These are phyloP conservation scores for Andrena trimmerana DNA, from an alignment of 2,888 invertebrate genomes.

Conservation along the genomic window DNA sequence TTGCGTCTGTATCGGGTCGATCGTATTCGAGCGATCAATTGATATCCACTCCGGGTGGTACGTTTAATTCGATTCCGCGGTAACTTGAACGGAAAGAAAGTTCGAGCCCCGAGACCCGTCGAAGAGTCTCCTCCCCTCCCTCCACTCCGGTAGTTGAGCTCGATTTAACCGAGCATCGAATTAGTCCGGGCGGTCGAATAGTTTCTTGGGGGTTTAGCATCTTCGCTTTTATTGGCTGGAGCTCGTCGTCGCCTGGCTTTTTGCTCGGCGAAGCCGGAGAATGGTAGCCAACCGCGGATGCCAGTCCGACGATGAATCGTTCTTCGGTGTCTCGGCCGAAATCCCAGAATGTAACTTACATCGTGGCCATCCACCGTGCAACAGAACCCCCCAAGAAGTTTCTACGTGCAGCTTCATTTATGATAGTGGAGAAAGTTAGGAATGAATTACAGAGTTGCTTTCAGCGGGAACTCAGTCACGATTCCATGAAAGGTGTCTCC, in stretches of 20 bases:
- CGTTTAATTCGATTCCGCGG: conserved; percentile 41
- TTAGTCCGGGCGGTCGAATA: conserved; percentile 67
- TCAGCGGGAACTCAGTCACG: not conserved
- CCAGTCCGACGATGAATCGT: conserved; percentile 7
- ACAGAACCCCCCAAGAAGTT: conserved; percentile 36
- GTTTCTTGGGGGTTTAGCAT: conserved; percentile 64
- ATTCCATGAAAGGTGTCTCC: not conserved
- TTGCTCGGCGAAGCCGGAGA: conserved; percentile 27
- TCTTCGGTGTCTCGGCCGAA: conserved; percentile 45
- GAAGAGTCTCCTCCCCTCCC: not conserved
- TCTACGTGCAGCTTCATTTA: conserved; percentile 27
- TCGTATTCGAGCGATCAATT: not conserved
- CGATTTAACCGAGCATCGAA: conserved; percentile 67
- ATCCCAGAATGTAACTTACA: conserved; percentile 58
- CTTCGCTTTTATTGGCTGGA: conserved; percentile 51
- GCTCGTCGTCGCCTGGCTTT: conserved; percentile 51
- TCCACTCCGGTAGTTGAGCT: not conserved
- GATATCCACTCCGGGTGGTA: conserved; percentile 4
- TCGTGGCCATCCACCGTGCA: conserved; percentile 44
- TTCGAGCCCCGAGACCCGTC: not conserved
- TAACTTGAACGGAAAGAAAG: conserved; percentile 17
- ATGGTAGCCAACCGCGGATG: not conserved
- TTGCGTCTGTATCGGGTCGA: conserved; percentile 7
- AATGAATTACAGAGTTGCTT: not conserved
- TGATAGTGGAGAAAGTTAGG: not conserved